A percentile compares a stretch with the other conserved stretches of the same genome.
These are phyloP conservation scores for Girardinichthys multiradiatus DNA, from an alignment of 2,113 vertebrate genomes.

Conservation along the genomic window DNA sequence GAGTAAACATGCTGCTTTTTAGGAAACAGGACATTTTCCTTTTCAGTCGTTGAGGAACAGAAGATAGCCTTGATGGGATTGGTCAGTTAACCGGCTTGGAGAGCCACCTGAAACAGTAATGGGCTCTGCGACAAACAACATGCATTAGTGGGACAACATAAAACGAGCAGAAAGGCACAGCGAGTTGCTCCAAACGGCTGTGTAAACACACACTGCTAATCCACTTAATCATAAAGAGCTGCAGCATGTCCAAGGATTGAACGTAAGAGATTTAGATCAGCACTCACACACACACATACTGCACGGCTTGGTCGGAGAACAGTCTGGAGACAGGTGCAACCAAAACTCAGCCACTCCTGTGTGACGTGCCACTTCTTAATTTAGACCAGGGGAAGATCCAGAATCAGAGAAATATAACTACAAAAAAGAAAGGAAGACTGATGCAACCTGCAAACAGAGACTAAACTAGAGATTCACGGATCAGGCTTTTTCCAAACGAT, in stretches of 20 bases:
- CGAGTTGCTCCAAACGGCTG: conserved; percentile 38
- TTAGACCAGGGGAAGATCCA: conserved; percentile 49
- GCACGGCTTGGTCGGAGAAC: background rate
- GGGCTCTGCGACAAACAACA: conserved; percentile 34
- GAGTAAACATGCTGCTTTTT: background rate
- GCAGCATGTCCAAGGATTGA: conserved; percentile 55
- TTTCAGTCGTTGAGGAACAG: conserved; percentile 2
- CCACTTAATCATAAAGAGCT: conserved; percentile 35
- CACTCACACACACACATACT: conserved; percentile 2
- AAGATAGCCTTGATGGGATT: conserved; percentile 57
- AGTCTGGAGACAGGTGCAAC: conserved; percentile 1
- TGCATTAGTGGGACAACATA: conserved; percentile 26
- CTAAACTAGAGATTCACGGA: background rate
- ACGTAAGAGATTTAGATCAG: conserved; percentile 18
- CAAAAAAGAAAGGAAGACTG: too few relatives aligned
- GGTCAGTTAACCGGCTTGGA: conserved; percentile 50
- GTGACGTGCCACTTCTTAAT: conserved; percentile 22
- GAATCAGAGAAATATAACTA: background rate
- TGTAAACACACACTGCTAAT: conserved; percentile 64
- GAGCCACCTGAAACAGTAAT: conserved; percentile 51
- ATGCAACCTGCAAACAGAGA: background rate
- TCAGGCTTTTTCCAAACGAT: too few relatives aligned
- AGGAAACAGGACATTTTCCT: background rate
- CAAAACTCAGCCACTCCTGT: conserved; percentile 16
- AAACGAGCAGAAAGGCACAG: background rate